Evolutionary conservation across 1,140 invertebrate species (phyloP).

Genomic region (Copidosoma floridanum): DNA sequence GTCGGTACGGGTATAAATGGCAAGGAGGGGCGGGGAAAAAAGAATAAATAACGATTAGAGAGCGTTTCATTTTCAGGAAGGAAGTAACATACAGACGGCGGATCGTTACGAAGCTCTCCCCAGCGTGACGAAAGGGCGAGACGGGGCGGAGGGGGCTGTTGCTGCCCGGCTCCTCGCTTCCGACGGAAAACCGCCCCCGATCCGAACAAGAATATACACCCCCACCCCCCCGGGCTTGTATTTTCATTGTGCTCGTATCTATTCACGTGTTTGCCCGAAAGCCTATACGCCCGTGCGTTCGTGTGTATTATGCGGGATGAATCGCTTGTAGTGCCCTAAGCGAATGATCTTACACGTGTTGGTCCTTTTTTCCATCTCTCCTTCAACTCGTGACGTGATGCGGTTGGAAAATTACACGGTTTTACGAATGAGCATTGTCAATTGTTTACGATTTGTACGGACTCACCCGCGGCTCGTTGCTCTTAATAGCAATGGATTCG

Average conservation of each 20-base stretch:
- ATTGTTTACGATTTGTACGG: background rate
- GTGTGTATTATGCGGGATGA: background rate
- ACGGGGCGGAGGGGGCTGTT: slow-evolving; percentile 11
- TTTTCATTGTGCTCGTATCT: slow-evolving; percentile 23
- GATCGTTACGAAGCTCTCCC: slow-evolving; percentile 28
- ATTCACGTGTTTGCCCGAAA: slow-evolving; percentile 20
- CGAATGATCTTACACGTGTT: slow-evolving; percentile 18
- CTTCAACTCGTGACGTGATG: too few species aligned
- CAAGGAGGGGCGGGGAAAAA: too few species aligned
- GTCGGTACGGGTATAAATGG: too few species aligned
- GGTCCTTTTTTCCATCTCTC: slow-evolving; percentile 4
- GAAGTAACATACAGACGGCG: slow-evolving; percentile 7
- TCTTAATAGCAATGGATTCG: background rate
- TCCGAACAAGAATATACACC: slow-evolving; percentile 17
- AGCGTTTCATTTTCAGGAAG: slow-evolving; percentile 27
- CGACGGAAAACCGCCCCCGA: slow-evolving; percentile 36
- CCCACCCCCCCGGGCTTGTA: slow-evolving; percentile 2
- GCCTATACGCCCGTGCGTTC: too few species aligned
- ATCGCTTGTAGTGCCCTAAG: background rate
- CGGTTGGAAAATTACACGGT: too few species aligned
- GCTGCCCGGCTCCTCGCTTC: slow-evolving; percentile 29
- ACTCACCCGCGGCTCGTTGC: slow-evolving; percentile 6
- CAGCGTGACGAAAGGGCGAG: slow-evolving; percentile 31
- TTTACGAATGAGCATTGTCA: too few species aligned
- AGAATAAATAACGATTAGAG: too few species aligned